Conservation (phyloP, 2,888 invertebrate species). For the Chloroclystis v-ata region DNA sequence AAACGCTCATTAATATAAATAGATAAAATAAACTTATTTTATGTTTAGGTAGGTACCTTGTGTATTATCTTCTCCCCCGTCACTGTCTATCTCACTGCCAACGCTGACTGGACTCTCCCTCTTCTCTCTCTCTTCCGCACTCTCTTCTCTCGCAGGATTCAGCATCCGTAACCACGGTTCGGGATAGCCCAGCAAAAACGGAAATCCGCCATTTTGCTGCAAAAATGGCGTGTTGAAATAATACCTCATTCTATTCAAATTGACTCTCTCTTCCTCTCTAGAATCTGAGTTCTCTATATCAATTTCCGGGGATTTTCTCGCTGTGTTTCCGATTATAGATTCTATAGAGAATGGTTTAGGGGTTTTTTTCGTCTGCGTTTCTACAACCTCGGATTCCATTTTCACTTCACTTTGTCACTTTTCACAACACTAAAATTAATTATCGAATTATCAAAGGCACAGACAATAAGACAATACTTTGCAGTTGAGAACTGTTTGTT, state of each 20-base stretch:
- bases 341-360: slow-evolving; percentile 82
- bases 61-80: slow-evolving; percentile 61
- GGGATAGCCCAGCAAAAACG: slow-evolving; percentile 66
- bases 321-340: slow-evolving; percentile 72
- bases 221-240: slow-evolving; percentile 67
- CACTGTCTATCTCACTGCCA: slow-evolving; percentile 67
- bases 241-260: slow-evolving; percentile 66
- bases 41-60: no score
- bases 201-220: slow-evolving; percentile 68
- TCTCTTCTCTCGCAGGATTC: slow-evolving; percentile 42
- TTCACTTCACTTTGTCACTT: slow-evolving; percentile 4
- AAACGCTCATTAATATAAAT: no score
- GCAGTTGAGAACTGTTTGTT: no score
- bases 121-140: slow-evolving; percentile 56
- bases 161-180: slow-evolving; percentile 70
- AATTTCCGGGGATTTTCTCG: slow-evolving; percentile 69
- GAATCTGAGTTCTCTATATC: slow-evolving; percentile 71
- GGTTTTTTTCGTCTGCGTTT: slow-evolving; percentile 53
- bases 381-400: slow-evolving; percentile 58
- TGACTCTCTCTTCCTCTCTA: slow-evolving; percentile 61
- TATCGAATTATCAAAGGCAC: no score
- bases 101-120: slow-evolving; percentile 71
- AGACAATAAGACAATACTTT: no score
- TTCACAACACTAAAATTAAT: no score
- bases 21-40: no score